Evolutionary conservation across 2,797 vertebrate species (phyloP), one percentile per base, ranked within the genome.

Genomic region (Pangasius sanitwongsei): DNA sequence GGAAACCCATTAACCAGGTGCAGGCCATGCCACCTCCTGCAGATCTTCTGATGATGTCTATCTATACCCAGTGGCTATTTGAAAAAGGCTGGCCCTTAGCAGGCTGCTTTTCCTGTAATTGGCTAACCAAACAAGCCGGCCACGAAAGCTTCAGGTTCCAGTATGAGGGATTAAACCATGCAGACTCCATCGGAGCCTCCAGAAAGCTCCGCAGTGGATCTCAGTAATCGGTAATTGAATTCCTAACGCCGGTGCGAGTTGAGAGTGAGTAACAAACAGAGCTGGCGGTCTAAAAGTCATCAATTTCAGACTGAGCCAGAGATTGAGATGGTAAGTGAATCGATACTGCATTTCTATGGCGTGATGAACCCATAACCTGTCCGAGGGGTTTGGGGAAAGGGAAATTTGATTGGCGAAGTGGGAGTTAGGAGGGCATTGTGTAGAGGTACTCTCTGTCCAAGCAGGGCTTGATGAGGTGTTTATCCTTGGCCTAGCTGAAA

Each of bases 331-430:
- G 91, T 89, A 89, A 86, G 83, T 87, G 88, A 92, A 94, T 95
- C 93, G 90, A 95, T 95, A 95, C 80, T 87, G 92, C 92, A 94
- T 93, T 93, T 92, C 92, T 91, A 91, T 87, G 92, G 91, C 91
- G 90, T 90, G 92, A 89, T 90, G 87, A 93, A 90, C 93, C 92
- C 89, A 92, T 94, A 94, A 90, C 83, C 93, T 91, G 91, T 91
- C 90, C 89, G 85, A 75, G 63, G 84, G 89, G 84, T 93, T 91
- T 87, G 59, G 86, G 92, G 82, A 92, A 89, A 90, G 85, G 89
- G 86, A 89, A 91, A 89, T 87, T 90, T 91, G 89, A 91, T 89
- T 70, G 70, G 72, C 41, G 84, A 87, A 77, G 63, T 69, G 72
- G 89, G 72, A 70, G 86, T 83, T 87, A 57, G 80, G n/a, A 37